Base-by-base conservation (phyloP, 2,888 invertebrate species). In the Mesorhabditis sp. region DNA sequence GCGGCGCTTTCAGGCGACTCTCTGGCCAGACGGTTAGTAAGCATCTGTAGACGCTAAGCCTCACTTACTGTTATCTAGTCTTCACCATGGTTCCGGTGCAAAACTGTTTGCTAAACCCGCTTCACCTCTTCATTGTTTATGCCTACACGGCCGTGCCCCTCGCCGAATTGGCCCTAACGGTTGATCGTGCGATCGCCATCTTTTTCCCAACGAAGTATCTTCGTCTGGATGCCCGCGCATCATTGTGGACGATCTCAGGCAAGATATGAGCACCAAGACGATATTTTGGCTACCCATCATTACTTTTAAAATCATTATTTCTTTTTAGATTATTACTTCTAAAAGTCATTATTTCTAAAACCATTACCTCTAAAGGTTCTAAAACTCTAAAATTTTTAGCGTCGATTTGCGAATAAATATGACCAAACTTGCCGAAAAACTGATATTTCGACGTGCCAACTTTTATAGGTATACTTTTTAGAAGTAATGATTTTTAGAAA, bases 161-260 rank as follows among this genome's bases (percentile, higher is more conserved):
- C 7, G 58, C 58, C 10, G 58, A 50, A 50, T 50, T 50, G 58
- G 58, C 58, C n/a, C 58, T 50, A 50, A 50, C 58, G n/a, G n/a
- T 50, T n/a, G 58, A 50, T 50, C 58, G 58, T 13, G 58, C 10
- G 10, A 13, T 13, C 58, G 58, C 58, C 10, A 50, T 50, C n/a
- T 50, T 50, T 50, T n/a, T 10, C 7, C 58, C 58, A 50, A n/a
- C 58, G 10, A 50, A 50, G n/a, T 50, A 50, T 50, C n/a, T 50
- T n/a, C 58, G 58, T n/a, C 7, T 50, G 58, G 58, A 50, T 50
- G 10, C 7, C n/a, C 58, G 58, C 7, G 58, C 58, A 50, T 50
- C 58, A 28, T 28, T 28, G 28, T 28, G 28, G 28, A 28, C 28
- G 28, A 28, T 28, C 28, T 28, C 28, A 28, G 28, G 28, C 28